Evolutionary conservation across 2,888 invertebrate species (phyloP).

Genomic region (Drosophila tanythrix): DNA sequence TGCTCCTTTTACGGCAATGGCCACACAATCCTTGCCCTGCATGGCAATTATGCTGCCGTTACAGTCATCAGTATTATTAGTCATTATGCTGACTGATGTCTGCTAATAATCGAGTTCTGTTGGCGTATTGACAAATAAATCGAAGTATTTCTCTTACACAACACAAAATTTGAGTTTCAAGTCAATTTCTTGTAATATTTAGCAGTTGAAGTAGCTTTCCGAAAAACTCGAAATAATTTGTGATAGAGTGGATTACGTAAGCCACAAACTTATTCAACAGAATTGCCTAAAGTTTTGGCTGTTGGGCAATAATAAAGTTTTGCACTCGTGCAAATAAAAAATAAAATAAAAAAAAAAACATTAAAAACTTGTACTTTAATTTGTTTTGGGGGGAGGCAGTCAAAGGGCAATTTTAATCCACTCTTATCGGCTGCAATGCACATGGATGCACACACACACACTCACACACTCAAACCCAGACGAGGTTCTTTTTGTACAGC

Average conservation of each 20-base stretch:
- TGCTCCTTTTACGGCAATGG: constrained; percentile 97
- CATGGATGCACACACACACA: constrained; percentile 56
- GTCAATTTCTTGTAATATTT: neutral
- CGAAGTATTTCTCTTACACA: neutral
- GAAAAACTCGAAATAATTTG: neutral
- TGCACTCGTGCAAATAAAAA: constrained; percentile 3
- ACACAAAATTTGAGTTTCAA: neutral
- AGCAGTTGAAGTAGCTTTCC: constrained; percentile 5
- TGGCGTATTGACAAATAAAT: neutral
- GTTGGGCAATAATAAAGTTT: constrained; percentile 41
- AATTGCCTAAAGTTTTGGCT: constrained; percentile 7
- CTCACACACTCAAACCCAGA: neutral
- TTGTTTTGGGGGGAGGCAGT: constrained; percentile 26
- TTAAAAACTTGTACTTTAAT: constrained; percentile 39
- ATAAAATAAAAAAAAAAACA: constrained; percentile 17
- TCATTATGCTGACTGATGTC: neutral
- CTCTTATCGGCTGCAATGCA: constrained; percentile 65
- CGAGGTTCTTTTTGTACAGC: constrained; percentile 50
- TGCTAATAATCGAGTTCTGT: neutral
- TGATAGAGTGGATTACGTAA: constrained; percentile 6
- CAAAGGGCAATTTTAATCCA: constrained; percentile 26
- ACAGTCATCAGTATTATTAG: constrained; percentile 72
- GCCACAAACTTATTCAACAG: constrained; percentile 24
- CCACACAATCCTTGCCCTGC: constrained; percentile 98
- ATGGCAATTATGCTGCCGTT: constrained; percentile 98